phyloP scores from a whole-genome alignment of 2,797 vertebrate genomes.

The Anniella stebbinsi region DNA sequence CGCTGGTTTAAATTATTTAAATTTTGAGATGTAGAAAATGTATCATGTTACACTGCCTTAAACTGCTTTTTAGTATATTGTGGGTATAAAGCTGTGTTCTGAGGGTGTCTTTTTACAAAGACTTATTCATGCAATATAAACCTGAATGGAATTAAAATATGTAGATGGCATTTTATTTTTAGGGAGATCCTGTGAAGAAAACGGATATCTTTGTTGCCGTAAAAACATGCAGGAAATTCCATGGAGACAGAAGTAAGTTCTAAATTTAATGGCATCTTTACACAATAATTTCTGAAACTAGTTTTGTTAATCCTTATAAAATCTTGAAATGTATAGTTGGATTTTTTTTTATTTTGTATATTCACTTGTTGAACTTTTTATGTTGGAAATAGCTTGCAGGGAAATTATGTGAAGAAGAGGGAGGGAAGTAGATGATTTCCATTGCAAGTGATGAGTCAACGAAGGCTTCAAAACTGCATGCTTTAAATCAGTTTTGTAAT shows the following conservation, averaged over 20 bases:
- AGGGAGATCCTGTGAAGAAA: constrained; percentile 89
- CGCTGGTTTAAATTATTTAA: constrained; percentile 1
- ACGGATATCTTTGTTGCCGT: constrained; percentile 94
- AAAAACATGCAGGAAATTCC: constrained; percentile 97
- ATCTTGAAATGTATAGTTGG: not conserved
- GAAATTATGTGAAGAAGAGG: constrained; percentile 9
- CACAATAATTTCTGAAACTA: constrained; percentile 13
- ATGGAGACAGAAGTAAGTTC: constrained; percentile 92
- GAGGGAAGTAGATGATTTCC: not conserved
- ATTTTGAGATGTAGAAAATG: constrained; percentile 4
- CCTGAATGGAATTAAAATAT: not conserved
- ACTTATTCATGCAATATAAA: not conserved
- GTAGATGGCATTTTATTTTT: constrained; percentile 54
- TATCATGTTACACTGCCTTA: not conserved
- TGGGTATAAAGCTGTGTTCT: not conserved
- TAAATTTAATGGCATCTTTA: constrained; percentile 29
- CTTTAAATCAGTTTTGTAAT: not conserved
- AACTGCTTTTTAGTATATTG: constrained; percentile 11
- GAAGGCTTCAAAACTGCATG: constrained; percentile 11
- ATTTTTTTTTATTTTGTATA: constrained; percentile 1
- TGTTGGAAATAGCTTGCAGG: not conserved
- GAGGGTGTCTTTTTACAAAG: not conserved
- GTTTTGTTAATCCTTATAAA: constrained; percentile 27
- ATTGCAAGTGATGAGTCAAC: not conserved
- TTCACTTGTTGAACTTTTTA: constrained; percentile 3